Base-by-base conservation (phyloP, 2,797 vertebrate genomes). In the Macropodus opercularis region DNA sequence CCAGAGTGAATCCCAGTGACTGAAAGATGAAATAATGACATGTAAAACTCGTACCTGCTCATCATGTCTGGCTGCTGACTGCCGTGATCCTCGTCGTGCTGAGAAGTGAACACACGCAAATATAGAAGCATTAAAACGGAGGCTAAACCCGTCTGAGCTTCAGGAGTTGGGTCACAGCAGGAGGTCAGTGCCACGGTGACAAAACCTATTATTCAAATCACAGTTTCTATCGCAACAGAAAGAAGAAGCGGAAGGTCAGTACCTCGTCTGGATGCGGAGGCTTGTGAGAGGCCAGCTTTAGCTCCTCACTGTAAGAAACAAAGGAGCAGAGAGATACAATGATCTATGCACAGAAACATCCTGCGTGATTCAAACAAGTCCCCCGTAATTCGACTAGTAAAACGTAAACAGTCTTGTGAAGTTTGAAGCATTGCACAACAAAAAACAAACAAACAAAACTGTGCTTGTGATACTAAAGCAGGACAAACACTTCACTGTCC, bases 231-330 rank as follows among this genome's bases (percentile, higher is more conserved):
- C 24, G 2, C 36, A 18, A 35, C 51, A 39, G 50, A 35, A 64
- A 21, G 11, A 62, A 49, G 48, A 6, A 21, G 5, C 6, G 35
- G 35, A 13, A 40, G 38, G 49, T 21, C n/a, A 82, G 87, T 89
- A 97, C 87, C 60, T 93, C 91, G 1, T 90, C 90, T 8, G 92
- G 92, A 85, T 90, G 93, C 89, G 93, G 93, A 86, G 94, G 93
- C 91, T 93, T 95, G 83, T 95, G 94, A 86, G 94, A 93, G 80
- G 93, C 91, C 91, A 95, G 93, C 87, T 94, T 96, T 79, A 97
- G 93, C 83, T 92, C 93, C 88, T 96, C 94, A 77, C 96, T 98
- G 79, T 24, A 6, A 56, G 23, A 46, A 3, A 66, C 24, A 56
- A 4, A 44, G 14, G 9, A 55, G 3, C 53, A 39, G 39, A 15